Evolutionary conservation across 2,888 invertebrate genomes (phyloP), one percentile per base, ranked within the genome.

Genomic region (Andrena praecox): DNA sequence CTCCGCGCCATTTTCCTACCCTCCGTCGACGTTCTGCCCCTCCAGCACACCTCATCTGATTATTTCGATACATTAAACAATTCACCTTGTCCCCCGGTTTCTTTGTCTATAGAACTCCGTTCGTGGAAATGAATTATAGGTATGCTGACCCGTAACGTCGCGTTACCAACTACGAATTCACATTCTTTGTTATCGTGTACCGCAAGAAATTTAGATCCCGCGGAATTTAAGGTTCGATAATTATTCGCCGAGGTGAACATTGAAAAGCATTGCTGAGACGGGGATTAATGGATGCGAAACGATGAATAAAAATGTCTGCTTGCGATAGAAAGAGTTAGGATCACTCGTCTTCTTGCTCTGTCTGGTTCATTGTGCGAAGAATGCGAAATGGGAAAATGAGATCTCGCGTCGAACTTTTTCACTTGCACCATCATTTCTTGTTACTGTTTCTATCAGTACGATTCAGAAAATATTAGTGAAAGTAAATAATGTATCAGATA

Each of bases 41-140:
- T 6, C 69, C 50, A 27, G 31, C 12, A 33, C 24, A 24, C 10
- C 33, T 27, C 56, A 7, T 10, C 42, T 24, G 52, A 67, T 52
- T 74, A 35, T 74, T 31, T 74, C 77, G 74, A 74, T 67, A 62
- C 74, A 67, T 78, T 78, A 31, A 74, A 31, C 64, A 48, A 42
- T 42, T 59, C 42, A 20, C 7, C 31, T 27, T 27, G 33, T 35
- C 3, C 50, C 20, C 7, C 1, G 5, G 20, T 20, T 12, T 6
- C 33, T 35, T 33, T 16, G 6, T 16, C 16, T 7, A 52, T 16
- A 31, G 33, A 56, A 56, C 10, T 56, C 24, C 27, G 16, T 4
- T 5, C 56, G 24, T 0, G 20, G 4, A 10, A 2, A 20, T 4
- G 24, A 42, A 24, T 63, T 35, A 50, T 5, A 50, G n/a, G 27